Evolutionary conservation across 2,797 vertebrate species (phyloP).

Genomic region (Danio jaintianensis): DNA sequence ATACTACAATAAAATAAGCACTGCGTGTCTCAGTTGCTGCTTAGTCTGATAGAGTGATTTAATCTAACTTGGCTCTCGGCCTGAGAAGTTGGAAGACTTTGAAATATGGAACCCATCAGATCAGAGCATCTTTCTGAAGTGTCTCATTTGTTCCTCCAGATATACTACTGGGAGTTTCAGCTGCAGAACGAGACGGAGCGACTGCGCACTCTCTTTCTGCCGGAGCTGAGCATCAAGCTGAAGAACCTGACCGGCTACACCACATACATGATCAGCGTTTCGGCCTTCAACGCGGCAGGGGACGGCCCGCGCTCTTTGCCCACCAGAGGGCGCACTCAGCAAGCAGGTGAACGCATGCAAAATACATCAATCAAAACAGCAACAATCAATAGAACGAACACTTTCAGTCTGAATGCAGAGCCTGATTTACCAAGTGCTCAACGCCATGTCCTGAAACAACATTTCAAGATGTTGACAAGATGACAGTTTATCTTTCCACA

Average conservation of each 20-base stretch:
- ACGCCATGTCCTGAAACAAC: too few species aligned
- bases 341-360: conserved; percentile 84
- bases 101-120: conserved; percentile 20
- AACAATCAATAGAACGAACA: not conserved
- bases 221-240: conserved; percentile 89
- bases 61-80: not conserved
- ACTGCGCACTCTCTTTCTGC: conserved; percentile 92
- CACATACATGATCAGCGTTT: conserved; percentile 91
- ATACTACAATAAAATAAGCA: conserved; percentile 6
- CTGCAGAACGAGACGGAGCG: conserved; percentile 86
- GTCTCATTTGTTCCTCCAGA: conserved; percentile 73
- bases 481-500: too few species aligned
- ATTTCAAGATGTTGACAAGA: too few species aligned
- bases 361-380: conserved; percentile 16
- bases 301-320: conserved; percentile 90
- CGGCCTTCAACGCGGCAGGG: conserved; percentile 93
- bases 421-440: too few species aligned
- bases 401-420: conserved; percentile 11
- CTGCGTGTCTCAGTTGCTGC: not conserved
- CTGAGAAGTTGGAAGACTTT: not conserved
- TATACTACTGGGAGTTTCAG: conserved; percentile 95
- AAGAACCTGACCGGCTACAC: conserved; percentile 97
- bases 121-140: not conserved
- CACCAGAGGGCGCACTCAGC: conserved; percentile 89
- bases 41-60: conserved; percentile 11